phyloP scores from a whole-genome alignment of 2,888 invertebrate genomes.

The Brenthis hecate region DNA sequence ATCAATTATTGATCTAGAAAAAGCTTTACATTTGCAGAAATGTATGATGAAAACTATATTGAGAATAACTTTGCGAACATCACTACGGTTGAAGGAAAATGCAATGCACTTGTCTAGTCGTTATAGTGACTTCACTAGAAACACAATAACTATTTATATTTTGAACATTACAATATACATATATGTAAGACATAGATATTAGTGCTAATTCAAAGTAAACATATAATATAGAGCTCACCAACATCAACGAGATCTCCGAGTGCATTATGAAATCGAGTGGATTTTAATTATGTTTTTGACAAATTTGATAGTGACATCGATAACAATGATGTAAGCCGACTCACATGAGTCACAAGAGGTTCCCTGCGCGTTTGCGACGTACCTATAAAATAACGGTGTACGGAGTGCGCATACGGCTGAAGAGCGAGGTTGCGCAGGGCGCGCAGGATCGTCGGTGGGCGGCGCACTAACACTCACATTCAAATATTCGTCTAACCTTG shows the following conservation, averaged over 20 bases:
- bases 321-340: constrained; percentile 26
- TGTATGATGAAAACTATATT: not conserved
- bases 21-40: constrained; percentile 2
- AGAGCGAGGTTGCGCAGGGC: constrained; percentile 63
- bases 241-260: constrained; percentile 13
- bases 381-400: constrained; percentile 62
- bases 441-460: constrained; percentile 59
- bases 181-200: not conserved
- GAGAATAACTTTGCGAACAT: not conserved
- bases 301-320: constrained; percentile 18
- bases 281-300: constrained; percentile 15
- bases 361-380: constrained; percentile 62
- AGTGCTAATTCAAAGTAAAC: constrained; percentile 3
- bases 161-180: not conserved
- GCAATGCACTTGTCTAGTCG: constrained; percentile 14
- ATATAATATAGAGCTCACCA: constrained; percentile 13
- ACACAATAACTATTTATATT: constrained; percentile 17
- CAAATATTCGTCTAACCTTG: constrained; percentile 81
- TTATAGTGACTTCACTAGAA: constrained; percentile 18
- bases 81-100: constrained; percentile 9
- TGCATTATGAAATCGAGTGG: constrained; percentile 21
- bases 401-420: constrained; percentile 67
- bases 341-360: constrained; percentile 61
- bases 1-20: not conserved
- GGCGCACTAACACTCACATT: constrained; percentile 79